Conservation (phyloP, 2,113 vertebrate species). For the Xiphophorus maculatus region DNA sequence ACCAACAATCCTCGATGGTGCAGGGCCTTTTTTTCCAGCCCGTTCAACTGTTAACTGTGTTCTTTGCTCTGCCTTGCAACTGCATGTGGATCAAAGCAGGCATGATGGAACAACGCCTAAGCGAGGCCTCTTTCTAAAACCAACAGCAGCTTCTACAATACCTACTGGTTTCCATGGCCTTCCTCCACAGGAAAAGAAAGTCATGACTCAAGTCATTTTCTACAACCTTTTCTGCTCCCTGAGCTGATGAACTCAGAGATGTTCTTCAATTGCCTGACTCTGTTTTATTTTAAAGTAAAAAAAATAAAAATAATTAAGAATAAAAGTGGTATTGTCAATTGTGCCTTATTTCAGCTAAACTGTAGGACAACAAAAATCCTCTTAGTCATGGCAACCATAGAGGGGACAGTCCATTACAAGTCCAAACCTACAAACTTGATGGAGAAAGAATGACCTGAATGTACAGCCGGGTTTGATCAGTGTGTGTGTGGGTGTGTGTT, state of each 20-base stretch:
- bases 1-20: constrained; percentile 77
- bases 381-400: background rate
- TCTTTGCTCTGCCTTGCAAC: constrained; percentile 82
- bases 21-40: constrained; percentile 81
- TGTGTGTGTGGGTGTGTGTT: constrained; percentile 30
- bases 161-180: constrained; percentile 67
- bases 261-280: constrained; percentile 20
- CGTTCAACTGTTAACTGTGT: constrained; percentile 84
- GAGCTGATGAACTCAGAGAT: constrained; percentile 25
- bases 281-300: background rate
- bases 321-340: constrained; percentile 6
- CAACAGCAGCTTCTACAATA: constrained; percentile 74
- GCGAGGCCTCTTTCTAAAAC: constrained; percentile 75
- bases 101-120: constrained; percentile 70
- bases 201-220: constrained; percentile 65
- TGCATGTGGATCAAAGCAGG: constrained; percentile 80
- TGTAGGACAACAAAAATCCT: background rate
- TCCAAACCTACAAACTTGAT: constrained; percentile 48
- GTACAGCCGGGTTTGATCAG: constrained; percentile 15
- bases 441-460: constrained; percentile 58
- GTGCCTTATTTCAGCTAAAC: background rate
- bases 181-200: constrained; percentile 68
- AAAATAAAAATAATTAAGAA: background rate
- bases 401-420: constrained; percentile 28
- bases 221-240: constrained; percentile 12